Base-by-base conservation (phyloP, 2,113 vertebrate species). In the Sylvia atricapilla region DNA sequence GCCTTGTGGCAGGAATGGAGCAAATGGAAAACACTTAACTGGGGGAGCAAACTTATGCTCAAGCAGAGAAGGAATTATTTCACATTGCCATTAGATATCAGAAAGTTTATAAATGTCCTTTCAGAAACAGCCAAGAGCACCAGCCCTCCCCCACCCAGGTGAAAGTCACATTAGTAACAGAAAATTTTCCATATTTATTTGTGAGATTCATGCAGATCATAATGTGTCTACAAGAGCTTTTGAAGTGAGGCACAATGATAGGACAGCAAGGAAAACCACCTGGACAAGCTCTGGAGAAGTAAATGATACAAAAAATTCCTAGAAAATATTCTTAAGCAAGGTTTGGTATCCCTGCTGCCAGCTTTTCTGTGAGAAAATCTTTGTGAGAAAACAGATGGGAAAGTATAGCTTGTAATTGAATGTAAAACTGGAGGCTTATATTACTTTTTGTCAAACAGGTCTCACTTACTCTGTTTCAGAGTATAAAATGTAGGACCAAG, bases 1-100 rank as follows among this genome's bases (percentile, higher is more conserved):
- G 75, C 90, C 82, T 93, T 85, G 88, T 88, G 94, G 95, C 58
- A 94, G 85, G 88, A 95, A 85, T 62, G 58, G 59, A 88, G 53
- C n/a, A 50, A 73, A 58, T 19, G 55, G 50, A 76, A 59, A 73
- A 24, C 20, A 25, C 31, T 12, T 39, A 8, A 47, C 78, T 68
- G 77, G 33, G 82, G 22, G 21, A 75, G 44, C 43, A 87, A 33
- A 55, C 21, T 43, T 78, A 27, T 12, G 23, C 25, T 87, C 15
- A 28, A 12, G 58, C 44, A 73, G 63, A 58, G 79, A 39, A 87
- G n/a, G 4, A 87, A 66, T 37, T 66, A 41, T 85, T 94, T 91
- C 58, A n/a, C 9, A 1, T 56, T 76, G 49, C 76, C 58, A 39
- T 50, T 82, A 41, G 33, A 69, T 69, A 20, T 53, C 87, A 66